These are phyloP conservation scores for Chaitophorus viminalis DNA, from an alignment of 2,888 invertebrate genomes.

Conservation along the genomic window DNA sequence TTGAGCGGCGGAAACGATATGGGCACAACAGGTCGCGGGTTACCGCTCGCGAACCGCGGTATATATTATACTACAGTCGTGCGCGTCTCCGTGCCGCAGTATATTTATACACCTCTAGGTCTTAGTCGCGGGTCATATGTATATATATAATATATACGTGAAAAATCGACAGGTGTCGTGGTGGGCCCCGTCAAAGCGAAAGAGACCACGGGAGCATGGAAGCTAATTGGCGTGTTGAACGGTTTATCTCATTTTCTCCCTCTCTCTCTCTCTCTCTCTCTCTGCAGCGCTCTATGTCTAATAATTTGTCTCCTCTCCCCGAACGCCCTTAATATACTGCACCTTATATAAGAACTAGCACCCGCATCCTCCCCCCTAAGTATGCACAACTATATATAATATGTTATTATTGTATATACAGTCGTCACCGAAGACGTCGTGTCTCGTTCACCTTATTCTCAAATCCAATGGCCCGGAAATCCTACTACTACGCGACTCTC, in stretches of 20 bases:
- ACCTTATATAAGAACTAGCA: neutral
- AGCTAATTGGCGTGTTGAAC: constrained; percentile 51
- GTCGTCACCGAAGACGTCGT: constrained; percentile 7
- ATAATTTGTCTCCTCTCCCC: constrained; percentile 11
- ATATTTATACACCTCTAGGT: neutral
- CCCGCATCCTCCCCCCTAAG: neutral
- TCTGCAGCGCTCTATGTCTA: neutral
- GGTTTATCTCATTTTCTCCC: neutral
- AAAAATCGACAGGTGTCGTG: constrained; percentile 45
- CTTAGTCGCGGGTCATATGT: constrained; percentile 10
- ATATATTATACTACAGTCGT: neutral
- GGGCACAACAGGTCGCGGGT: constrained; percentile 11
- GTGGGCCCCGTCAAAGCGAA: neutral
- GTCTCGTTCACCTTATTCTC: constrained; percentile 20
- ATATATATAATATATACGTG: neutral
- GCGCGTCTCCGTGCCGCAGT: neutral
- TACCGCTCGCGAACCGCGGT: neutral
- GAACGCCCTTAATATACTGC: neutral
- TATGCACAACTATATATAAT: neutral
- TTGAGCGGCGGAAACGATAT: constrained; percentile 44
- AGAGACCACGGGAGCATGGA: constrained; percentile 50
- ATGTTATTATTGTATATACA: neutral
- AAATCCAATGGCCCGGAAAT: constrained; percentile 59
- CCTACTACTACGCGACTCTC: neutral
- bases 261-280: neutral